phyloP scores from a whole-genome alignment of 1,140 invertebrate species.

The Coelopa frigida region DNA sequence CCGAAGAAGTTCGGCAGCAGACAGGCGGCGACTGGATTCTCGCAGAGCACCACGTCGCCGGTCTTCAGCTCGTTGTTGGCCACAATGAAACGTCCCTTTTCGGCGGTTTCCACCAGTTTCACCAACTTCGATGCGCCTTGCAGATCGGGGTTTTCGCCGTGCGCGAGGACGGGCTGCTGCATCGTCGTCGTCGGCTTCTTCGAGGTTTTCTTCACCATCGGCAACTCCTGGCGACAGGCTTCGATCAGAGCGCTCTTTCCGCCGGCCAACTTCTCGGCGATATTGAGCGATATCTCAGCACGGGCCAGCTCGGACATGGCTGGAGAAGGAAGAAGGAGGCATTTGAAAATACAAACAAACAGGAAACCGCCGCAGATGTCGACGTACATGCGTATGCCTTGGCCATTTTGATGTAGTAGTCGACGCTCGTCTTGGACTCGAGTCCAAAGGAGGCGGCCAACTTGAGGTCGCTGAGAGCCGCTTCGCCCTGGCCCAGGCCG shows the following conservation, averaged over 20 bases:
- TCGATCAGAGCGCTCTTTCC: constrained; percentile 35
- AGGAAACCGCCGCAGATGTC: background rate
- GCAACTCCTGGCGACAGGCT: constrained; percentile 24
- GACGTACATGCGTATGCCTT: constrained; percentile 52
- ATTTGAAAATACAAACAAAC: background rate
- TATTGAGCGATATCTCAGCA: constrained; percentile 52
- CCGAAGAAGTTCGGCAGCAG: constrained; percentile 63
- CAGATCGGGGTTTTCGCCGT: constrained; percentile 32
- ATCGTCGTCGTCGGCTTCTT: constrained; percentile 3
- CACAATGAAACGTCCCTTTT: constrained; percentile 52
- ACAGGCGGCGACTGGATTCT: constrained; percentile 67
- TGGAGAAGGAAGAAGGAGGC: constrained; percentile 9
- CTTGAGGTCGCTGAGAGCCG: constrained; percentile 56
- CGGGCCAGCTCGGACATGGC: constrained; percentile 47
- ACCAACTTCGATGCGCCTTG: constrained; percentile 45
- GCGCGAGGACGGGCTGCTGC: constrained; percentile 24
- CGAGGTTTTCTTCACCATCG: constrained; percentile 12
- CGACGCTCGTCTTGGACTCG: constrained; percentile 48
- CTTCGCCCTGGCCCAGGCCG: constrained; percentile 46
- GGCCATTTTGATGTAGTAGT: constrained; percentile 57
- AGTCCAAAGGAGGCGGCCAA: constrained; percentile 53
- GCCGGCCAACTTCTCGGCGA: constrained; percentile 49
- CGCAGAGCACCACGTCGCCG: constrained; percentile 61
- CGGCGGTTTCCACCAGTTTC: constrained; percentile 45
- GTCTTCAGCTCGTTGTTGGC: constrained; percentile 53